A percentile compares a stretch with the other conserved stretches of the same genome.
Conservation (phyloP, 1,140 invertebrate species). For the Ostrea edulis region DNA sequence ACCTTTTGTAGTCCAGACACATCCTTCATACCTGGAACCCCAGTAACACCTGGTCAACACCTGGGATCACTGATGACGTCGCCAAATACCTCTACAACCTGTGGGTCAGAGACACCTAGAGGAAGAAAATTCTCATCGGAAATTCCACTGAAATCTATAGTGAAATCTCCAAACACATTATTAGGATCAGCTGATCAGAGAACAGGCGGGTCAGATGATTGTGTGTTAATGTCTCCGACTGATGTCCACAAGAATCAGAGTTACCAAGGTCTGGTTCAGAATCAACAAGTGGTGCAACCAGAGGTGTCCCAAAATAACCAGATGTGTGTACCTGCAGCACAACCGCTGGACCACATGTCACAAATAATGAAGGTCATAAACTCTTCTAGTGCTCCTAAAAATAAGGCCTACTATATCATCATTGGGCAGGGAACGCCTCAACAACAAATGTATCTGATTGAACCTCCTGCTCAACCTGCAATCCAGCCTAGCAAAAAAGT, state of each 20-base stretch:
- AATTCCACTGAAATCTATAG: background rate
- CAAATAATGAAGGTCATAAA: conserved; percentile 48
- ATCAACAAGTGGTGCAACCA: conserved; percentile 37
- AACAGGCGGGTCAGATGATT: background rate
- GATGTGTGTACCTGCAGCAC: background rate
- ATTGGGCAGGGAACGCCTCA: conserved; percentile 43
- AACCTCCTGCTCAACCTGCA: conserved; percentile 37
- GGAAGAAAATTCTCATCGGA: background rate
- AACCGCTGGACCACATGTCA: conserved; percentile 17
- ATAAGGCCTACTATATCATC: conserved; percentile 54
- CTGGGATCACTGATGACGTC: background rate
- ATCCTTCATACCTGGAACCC: conserved; percentile 67
- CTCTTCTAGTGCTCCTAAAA: conserved; percentile 46
- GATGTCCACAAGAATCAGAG: conserved; percentile 22
- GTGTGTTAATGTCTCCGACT: conserved; percentile 20
- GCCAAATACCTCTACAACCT: background rate
- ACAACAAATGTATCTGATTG: conserved; percentile 53
- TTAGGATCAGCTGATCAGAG: background rate
- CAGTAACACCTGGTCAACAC: conserved; percentile 46
- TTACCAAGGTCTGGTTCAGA: background rate
- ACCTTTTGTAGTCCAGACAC: conserved; percentile 60
- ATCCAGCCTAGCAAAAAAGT: background rate
- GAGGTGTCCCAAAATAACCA: background rate
- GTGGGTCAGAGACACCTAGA: background rate
- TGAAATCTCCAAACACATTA: background rate